phyloP scores from a whole-genome alignment of 2,113 vertebrate genomes.

The Mesoclemmys tuberculata region DNA sequence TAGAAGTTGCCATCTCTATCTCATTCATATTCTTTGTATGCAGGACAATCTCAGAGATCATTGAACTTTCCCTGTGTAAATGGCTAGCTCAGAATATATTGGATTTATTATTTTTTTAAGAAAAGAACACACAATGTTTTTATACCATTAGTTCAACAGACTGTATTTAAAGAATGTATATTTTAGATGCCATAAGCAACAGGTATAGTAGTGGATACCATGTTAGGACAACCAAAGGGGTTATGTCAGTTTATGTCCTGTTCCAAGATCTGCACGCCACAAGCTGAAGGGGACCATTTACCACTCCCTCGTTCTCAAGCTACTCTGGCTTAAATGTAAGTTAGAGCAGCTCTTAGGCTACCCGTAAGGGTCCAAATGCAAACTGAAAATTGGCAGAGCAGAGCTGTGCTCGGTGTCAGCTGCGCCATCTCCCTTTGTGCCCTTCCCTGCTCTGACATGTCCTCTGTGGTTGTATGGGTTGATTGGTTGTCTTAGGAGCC shows the following conservation, averaged over 20 bases:
- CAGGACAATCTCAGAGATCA: constrained; percentile 40
- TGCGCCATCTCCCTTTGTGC: background rate
- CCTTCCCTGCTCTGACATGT: accelerated
- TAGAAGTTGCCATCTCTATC: background rate
- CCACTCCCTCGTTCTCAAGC: background rate
- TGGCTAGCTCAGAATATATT: constrained; percentile 26
- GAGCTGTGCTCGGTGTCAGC: background rate
- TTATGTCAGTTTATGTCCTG: background rate
- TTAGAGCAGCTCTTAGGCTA: background rate
- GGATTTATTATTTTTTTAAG: constrained; percentile 8
- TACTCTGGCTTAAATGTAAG: background rate
- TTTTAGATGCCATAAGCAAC: background rate
- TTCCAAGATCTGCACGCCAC: background rate
- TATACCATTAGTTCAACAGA: background rate
- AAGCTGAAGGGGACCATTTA: background rate
- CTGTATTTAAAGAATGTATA: background rate
- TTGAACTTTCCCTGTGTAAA: constrained; percentile 22
- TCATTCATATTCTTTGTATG: constrained; percentile 27
- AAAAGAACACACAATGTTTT: background rate
- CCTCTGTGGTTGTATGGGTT: background rate
- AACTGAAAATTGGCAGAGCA: background rate
- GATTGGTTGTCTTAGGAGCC: background rate
- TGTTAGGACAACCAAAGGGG: background rate
- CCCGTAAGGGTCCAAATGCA: background rate
- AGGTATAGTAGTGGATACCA: background rate